Evolutionary conservation across 2,888 invertebrate species (phyloP).

Genomic region (Idaea aversata): DNA sequence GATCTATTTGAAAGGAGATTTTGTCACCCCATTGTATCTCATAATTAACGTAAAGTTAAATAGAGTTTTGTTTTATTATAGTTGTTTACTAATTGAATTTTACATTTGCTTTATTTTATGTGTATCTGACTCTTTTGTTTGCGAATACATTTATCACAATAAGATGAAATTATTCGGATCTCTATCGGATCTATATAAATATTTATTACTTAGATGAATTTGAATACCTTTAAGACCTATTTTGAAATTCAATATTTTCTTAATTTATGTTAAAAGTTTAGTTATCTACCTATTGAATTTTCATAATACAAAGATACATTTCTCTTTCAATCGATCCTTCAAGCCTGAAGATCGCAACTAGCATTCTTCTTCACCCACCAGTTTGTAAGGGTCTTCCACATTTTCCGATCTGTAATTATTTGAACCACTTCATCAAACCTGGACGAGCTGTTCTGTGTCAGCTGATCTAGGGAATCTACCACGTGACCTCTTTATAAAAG

Average conservation of each 20-base stretch:
- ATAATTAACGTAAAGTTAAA: slow-evolving; percentile 38
- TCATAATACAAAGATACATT: neutral
- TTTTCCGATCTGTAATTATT: too few species aligned
- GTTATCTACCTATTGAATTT: neutral
- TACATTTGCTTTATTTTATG: slow-evolving; percentile 4
- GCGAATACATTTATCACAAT: neutral
- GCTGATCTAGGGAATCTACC: too few species aligned
- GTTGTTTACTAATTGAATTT: slow-evolving; percentile 11
- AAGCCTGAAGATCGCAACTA: too few species aligned
- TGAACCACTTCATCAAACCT: too few species aligned
- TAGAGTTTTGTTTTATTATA: slow-evolving; percentile 31
- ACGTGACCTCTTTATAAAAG: too few species aligned
- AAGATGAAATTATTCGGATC: neutral
- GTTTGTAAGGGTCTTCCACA: too few species aligned
- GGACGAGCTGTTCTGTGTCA: too few species aligned
- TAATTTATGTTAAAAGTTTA: neutral
- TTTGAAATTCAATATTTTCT: neutral
- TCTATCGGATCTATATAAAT: neutral
- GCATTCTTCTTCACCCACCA: too few species aligned
- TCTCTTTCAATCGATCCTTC: neutral
- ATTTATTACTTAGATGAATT: neutral
- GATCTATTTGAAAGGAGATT: slow-evolving; percentile 54
- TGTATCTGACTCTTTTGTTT: neutral
- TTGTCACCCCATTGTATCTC: slow-evolving; percentile 42
- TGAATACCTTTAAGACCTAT: neutral